Conservation (phyloP, 2,113 vertebrate species). For the Scalopus aquaticus region DNA sequence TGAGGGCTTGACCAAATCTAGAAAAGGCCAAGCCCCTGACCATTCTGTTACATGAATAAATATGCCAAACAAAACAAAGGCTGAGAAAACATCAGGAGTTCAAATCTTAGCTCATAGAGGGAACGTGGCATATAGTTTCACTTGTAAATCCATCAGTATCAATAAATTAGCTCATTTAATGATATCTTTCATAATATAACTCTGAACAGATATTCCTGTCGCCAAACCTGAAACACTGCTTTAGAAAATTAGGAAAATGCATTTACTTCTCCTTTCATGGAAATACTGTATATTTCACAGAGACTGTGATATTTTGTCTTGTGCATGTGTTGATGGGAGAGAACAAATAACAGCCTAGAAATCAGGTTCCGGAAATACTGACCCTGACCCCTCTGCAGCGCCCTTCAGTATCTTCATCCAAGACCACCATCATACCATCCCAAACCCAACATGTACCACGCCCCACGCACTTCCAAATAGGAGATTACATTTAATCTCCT, state of each 20-base stretch:
- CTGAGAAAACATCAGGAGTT: constrained; percentile 10
- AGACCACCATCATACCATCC: not conserved
- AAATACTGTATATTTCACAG: not conserved
- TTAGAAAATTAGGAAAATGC: not conserved
- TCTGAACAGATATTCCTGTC: constrained; percentile 39
- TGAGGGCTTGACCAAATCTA: not conserved
- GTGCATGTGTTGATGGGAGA: not conserved
- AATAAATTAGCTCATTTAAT: constrained; percentile 42
- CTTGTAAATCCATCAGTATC: constrained; percentile 46
- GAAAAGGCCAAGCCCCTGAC: not conserved
- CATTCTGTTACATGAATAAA: not conserved
- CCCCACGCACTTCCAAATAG: not conserved
- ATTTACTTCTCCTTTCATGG: not conserved
- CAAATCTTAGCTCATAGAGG: constrained; percentile 1
- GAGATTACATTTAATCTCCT: not conserved
- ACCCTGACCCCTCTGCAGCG: not conserved
- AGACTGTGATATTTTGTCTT: too few relatives aligned
- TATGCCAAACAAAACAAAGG: not conserved
- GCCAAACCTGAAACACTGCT: constrained; percentile 15
- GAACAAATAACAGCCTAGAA: not conserved
- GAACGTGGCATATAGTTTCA: constrained; percentile 21
- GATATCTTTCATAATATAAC: not conserved
- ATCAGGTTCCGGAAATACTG: not conserved
- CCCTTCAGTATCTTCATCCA: not conserved
- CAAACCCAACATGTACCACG: not conserved